Evolutionary conservation across 2,888 invertebrate genomes (phyloP), one percentile per base, ranked within the genome.

Genomic region (Gymnosoma rotundatum): DNA sequence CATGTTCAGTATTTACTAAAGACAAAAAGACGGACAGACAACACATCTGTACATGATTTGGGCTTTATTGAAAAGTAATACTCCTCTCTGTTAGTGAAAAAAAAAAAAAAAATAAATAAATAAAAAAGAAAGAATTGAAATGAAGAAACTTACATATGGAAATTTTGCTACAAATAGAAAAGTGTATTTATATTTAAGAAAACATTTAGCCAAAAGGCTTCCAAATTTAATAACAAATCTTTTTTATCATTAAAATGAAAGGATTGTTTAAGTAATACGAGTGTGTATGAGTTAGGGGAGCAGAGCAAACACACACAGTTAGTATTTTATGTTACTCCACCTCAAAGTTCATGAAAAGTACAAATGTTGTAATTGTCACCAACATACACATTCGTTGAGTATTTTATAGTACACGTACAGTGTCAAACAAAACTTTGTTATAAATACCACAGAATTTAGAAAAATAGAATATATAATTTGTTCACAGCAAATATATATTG

Each of bases 321-420:
- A 75, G 64, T 63, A 74, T 56, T 75, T 66, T 66, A 66, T 52
- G 48, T 75, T 70, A 75, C 75, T 70, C 81, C 81, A 82, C 81
- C 81, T 82, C 70, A 82, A 82, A 61, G 75, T 76, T 76, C 75
- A 72, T n/a, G 67, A 52, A 67, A 61, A 67, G 21, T 58, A 58
- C 48, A 21, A 14, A 63, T 72, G 25, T 56, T 73, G 80, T 75
- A 81, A 81, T 81, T 81, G 80, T 81, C 80, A 81, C 80, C 80
- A 79, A 42, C 50, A 63, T 25, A 75, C 32, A 50, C 20, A 60
- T 58, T 42, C n/a, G 42, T 50, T 64, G 32, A 32, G 32, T 32
- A 6, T 32, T 32, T 5, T 14, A 16, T 42, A 61, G 16, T 54
- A 63, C 52, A 54, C 42, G 14, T 25, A 69, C 58, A 70, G 70